Conservation (phyloP, 1,140 invertebrate species). For the Tenebrio molitor region DNA sequence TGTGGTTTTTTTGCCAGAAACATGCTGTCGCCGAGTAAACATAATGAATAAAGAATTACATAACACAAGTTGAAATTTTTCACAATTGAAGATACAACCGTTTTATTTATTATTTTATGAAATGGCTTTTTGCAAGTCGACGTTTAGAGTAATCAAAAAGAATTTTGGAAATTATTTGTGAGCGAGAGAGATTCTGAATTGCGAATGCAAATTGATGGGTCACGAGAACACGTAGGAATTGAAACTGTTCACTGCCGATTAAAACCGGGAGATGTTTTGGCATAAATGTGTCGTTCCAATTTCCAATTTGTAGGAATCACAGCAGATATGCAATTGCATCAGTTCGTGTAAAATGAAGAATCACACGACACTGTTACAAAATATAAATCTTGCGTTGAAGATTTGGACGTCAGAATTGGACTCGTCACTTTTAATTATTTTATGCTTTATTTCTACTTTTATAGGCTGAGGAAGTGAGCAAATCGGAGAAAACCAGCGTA, state of each 20-base stretch:
- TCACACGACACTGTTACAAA: conserved; percentile 18
- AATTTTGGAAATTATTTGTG: no score
- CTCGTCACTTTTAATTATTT: conserved; percentile 10
- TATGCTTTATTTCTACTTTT: conserved; percentile 15
- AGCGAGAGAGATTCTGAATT: no score
- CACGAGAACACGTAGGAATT: not conserved
- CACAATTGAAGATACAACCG: no score
- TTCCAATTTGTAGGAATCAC: conserved; percentile 4
- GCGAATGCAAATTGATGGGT: conserved; percentile 13
- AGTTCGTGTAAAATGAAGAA: conserved; percentile 18
- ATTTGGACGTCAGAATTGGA: not conserved
- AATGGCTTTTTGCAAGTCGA: no score
- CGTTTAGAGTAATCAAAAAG: no score
- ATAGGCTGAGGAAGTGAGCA: conserved; percentile 64
- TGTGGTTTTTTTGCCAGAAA: no score
- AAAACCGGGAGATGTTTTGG: not conserved
- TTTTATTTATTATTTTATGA: no score
- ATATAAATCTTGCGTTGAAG: not conserved
- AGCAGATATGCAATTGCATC: not conserved
- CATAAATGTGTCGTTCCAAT: not conserved
- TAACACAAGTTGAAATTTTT: no score
- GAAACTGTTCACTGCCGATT: conserved; percentile 2
- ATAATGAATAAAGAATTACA: no score
- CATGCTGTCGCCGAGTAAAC: no score
- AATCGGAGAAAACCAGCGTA: conserved; percentile 61